These are phyloP conservation scores for Sebastes taczanowskii DNA, from an alignment of 2,797 vertebrate species.

Conservation along the genomic window DNA sequence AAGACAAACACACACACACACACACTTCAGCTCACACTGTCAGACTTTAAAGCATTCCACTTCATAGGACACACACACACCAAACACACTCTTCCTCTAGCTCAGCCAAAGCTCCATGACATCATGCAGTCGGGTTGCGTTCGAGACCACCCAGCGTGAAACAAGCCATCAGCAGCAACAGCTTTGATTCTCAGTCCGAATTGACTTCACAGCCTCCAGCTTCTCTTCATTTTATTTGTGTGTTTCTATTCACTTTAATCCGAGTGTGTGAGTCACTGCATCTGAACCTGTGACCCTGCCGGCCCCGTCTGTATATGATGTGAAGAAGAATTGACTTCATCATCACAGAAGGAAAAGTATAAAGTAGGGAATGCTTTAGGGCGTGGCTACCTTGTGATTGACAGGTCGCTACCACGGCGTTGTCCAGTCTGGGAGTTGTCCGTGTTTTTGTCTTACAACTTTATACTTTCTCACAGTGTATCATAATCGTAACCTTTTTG, in stretches of 20 bases:
- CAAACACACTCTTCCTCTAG: slow-evolving; percentile 14
- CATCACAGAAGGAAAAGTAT: not conserved
- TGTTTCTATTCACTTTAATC: not conserved
- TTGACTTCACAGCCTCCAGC: not conserved
- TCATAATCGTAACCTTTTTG: too few species aligned
- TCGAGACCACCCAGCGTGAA: slow-evolving; percentile 29
- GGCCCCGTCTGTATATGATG: too few species aligned
- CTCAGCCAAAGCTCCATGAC: slow-evolving; percentile 28
- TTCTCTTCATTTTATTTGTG: not conserved
- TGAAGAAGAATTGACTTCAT: not conserved
- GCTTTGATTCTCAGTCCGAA: not conserved
- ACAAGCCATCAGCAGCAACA: not conserved
- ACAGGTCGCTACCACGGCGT: too few species aligned
- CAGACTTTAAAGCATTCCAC: slow-evolving; percentile 6
- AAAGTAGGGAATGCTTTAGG: too few species aligned
- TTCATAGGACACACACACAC: not conserved
- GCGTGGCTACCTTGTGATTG: too few species aligned
- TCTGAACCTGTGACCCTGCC: not conserved
- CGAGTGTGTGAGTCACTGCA: not conserved
- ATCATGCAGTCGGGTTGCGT: slow-evolving; percentile 27
- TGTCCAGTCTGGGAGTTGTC: too few species aligned
- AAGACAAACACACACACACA: not conserved
- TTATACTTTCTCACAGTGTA: too few species aligned
- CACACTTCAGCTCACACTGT: slow-evolving; percentile 1
- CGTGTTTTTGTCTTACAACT: too few species aligned